Evolutionary conservation across 2,797 vertebrate genomes (phyloP).

Genomic region (Lepus townsendii): DNA sequence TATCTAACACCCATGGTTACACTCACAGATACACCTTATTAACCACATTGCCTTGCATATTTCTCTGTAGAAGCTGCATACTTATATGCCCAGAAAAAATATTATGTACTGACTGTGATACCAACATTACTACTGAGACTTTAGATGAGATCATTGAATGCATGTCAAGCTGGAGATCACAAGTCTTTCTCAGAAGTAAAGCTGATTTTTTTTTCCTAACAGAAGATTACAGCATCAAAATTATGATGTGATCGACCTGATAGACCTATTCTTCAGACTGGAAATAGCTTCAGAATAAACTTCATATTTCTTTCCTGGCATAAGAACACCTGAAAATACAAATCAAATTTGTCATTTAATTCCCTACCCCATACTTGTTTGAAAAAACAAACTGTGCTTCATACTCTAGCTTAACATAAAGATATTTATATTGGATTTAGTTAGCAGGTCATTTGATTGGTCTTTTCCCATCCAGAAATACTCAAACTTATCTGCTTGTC

Average conservation of each 20-base stretch:
- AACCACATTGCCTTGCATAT: background rate
- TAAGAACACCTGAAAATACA: slow-evolving; percentile 2
- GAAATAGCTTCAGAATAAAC: slow-evolving; percentile 16
- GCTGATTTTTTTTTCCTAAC: slow-evolving; percentile 10
- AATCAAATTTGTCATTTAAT: slow-evolving; percentile 42
- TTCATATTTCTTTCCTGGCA: background rate
- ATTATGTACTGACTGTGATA: background rate
- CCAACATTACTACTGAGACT: background rate
- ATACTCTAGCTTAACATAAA: slow-evolving; percentile 14
- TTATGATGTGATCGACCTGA: background rate
- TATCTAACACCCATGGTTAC: background rate
- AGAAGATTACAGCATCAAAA: slow-evolving; percentile 2
- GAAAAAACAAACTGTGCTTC: slow-evolving; percentile 40
- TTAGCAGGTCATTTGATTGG: slow-evolving; percentile 45
- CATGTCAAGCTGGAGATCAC: background rate
- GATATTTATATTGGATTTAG: slow-evolving; percentile 45
- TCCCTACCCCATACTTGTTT: background rate
- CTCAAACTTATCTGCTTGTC: slow-evolving; percentile 50
- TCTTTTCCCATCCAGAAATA: slow-evolving; percentile 55
- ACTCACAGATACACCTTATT: background rate
- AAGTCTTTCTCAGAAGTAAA: slow-evolving; percentile 47
- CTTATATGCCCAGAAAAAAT: slow-evolving; percentile 13
- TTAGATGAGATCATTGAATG: background rate
- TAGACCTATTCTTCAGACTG: slow-evolving; percentile 24
- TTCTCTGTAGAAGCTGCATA: background rate